These are phyloP conservation scores for Aurelia coerulea DNA, from an alignment of 30 jellyfish, hydroid and myxozoan genomes.

Conservation along the genomic window DNA sequence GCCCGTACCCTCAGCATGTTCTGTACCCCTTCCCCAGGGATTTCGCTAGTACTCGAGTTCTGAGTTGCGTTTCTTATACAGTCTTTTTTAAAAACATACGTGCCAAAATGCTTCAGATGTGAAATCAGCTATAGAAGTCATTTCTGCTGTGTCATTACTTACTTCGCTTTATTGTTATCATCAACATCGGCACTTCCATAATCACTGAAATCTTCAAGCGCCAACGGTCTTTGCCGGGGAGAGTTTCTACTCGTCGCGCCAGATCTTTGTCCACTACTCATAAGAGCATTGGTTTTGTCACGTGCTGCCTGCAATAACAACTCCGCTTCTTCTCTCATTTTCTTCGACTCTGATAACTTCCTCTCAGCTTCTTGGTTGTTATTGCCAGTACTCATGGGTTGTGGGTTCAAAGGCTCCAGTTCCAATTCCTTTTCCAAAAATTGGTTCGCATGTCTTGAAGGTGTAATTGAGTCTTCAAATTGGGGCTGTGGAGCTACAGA, in stretches of 20 bases:
- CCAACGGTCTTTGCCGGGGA: conserved; percentile 19
- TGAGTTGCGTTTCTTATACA: too few species aligned
- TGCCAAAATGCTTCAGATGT: too few species aligned
- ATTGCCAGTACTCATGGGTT: background rate
- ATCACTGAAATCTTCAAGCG: conserved; percentile 40
- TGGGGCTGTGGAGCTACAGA: background rate
- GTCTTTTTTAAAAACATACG: too few species aligned
- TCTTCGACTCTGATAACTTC: conserved; percentile 20
- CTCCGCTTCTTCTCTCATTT: conserved; percentile 64
- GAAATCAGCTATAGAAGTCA: too few species aligned
- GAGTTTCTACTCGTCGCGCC: conserved; percentile 6
- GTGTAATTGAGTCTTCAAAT: conserved; percentile 9
- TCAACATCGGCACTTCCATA: conserved; percentile 58
- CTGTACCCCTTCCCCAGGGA: too few species aligned
- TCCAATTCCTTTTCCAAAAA: background rate
- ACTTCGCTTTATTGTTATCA: conserved; percentile 39
- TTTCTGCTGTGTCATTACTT: background rate
- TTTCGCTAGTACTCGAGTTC: too few species aligned
- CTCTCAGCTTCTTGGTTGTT: background rate
- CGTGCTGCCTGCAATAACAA: conserved; percentile 47
- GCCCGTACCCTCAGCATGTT: too few species aligned
- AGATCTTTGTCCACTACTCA: conserved; percentile 39
- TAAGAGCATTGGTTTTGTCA: conserved; percentile 44
- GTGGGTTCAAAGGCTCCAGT: conserved; percentile 20
- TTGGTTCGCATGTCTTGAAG: conserved; percentile 1